phyloP scores from a whole-genome alignment of 2,113 vertebrate species.

The Dasypus novemcinctus region DNA sequence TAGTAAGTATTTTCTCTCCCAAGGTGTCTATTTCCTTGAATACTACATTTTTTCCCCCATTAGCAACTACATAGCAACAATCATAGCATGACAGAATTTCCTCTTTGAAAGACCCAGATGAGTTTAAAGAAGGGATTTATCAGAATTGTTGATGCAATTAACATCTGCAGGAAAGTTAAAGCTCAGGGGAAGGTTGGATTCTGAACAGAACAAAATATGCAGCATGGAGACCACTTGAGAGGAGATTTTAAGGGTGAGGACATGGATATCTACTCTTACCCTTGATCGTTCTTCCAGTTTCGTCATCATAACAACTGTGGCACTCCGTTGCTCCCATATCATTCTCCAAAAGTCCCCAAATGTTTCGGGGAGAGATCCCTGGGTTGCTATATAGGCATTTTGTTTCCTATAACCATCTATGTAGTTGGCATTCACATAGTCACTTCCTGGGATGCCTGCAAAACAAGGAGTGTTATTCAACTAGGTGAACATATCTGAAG shows the following conservation, averaged over 20 bases:
- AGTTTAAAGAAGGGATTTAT: constrained; percentile 27
- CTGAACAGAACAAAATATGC: background rate
- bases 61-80: background rate
- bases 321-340: constrained; percentile 99
- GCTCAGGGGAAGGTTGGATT: background rate
- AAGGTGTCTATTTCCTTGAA: background rate
- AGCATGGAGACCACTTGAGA: fast-evolving
- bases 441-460: constrained; percentile 96
- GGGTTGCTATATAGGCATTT: constrained; percentile 98
- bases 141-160: background rate
- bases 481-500: background rate
- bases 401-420: constrained; percentile 99
- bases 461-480: constrained; percentile 62
- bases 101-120: background rate
- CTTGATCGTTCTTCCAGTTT: constrained; percentile 97
- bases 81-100: background rate
- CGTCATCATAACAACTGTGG: constrained; percentile 98
- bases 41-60: background rate
- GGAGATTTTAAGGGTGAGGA: background rate
- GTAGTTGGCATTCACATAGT: constrained; percentile 99
- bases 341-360: constrained; percentile 99
- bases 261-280: constrained; percentile 83
- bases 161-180: background rate
- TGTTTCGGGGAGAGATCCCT: constrained; percentile 95
- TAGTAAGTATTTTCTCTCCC: constrained; percentile 2